Evolutionary conservation across 2,888 invertebrate species (phyloP), one percentile per base, ranked within the genome.

Genomic region (Drosophila mimica): DNA sequence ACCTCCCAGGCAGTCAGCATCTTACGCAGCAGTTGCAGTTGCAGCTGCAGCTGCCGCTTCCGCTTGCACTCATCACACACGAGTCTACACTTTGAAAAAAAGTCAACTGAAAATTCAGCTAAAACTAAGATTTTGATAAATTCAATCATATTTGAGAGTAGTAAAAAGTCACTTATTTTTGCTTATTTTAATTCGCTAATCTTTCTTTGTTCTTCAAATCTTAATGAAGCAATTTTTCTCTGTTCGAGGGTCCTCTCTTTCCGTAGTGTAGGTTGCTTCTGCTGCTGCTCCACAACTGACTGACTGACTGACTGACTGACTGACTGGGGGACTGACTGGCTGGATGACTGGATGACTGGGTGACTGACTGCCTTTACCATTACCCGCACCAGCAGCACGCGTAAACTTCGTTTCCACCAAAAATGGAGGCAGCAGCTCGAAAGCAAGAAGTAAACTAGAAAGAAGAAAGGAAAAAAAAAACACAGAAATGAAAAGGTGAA

Each of bases 341-440:
- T n/a, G n/a, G 8, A 8, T 33, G 3, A 33, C 33, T 36, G 4
- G 15, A 5, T 75, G 72, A 73, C 81, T 30, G 30, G 30, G 6
- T 15, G 72, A 71, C 82, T 81, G 77, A 79, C 79, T 81, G 73
- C 72, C 83, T 83, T 83, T 85, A 79, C 80, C 82, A 84, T 83
- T 86, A 87, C 75, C 75, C 84, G 79, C 87, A 79, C 84, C 87
- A 82, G 84, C 87, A 87, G 87, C 75, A 85, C 85, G 83, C 84
- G 77, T 83, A 83, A 85, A 87, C 87, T 83, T 85, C 85, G 82
- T 82, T 81, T 81, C 70, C 75, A 73, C 74, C 70, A 67, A 83
- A 77, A 43, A 46, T 34, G 58, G 51, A 17, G 56, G 51, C 36
- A 40, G 52, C 13, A 53, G 36, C 49, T 25, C 25, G 46, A 46